Evolutionary conservation across 2,888 invertebrate species (phyloP).

Genomic region (Catocala sponsa): DNA sequence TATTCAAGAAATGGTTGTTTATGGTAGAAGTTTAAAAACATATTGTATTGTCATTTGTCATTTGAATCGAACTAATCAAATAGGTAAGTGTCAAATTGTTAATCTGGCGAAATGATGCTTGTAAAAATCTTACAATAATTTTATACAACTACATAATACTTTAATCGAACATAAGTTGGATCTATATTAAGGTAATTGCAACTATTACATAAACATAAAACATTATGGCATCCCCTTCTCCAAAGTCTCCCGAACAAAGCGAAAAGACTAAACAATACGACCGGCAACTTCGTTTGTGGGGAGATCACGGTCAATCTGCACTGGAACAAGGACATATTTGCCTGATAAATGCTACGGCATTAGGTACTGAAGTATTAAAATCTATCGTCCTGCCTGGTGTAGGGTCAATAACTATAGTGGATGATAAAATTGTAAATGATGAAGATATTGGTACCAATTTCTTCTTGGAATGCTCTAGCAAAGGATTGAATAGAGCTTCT

Average conservation of each 20-base stretch:
- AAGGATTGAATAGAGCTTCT: constrained; percentile 95
- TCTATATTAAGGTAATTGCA: neutral
- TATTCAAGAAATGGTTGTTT: too few relatives aligned
- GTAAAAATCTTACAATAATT: neutral
- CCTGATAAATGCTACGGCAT: constrained; percentile 96
- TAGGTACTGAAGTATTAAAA: constrained; percentile 98
- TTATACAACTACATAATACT: neutral
- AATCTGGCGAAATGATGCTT: too few relatives aligned
- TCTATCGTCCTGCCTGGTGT: constrained; percentile 98
- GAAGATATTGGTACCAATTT: constrained; percentile 99
- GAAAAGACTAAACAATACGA: constrained; percentile 94
- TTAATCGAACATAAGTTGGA: neutral
- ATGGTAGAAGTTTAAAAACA: too few relatives aligned
- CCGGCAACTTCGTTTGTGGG: constrained; percentile 97
- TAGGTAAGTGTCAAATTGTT: too few relatives aligned
- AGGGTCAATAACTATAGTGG: constrained; percentile 97
- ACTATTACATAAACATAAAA: neutral
- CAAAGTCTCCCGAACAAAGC: constrained; percentile 92
- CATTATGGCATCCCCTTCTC: constrained; percentile 90
- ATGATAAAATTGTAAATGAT: constrained; percentile 94
- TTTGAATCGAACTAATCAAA: too few relatives aligned
- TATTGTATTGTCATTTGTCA: too few relatives aligned
- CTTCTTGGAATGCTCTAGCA: constrained; percentile 94
- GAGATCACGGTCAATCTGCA: constrained; percentile 98
- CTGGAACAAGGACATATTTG: constrained; percentile 97